Conservation (phyloP, 2,797 vertebrate genomes). For the Danio albolineatus region DNA sequence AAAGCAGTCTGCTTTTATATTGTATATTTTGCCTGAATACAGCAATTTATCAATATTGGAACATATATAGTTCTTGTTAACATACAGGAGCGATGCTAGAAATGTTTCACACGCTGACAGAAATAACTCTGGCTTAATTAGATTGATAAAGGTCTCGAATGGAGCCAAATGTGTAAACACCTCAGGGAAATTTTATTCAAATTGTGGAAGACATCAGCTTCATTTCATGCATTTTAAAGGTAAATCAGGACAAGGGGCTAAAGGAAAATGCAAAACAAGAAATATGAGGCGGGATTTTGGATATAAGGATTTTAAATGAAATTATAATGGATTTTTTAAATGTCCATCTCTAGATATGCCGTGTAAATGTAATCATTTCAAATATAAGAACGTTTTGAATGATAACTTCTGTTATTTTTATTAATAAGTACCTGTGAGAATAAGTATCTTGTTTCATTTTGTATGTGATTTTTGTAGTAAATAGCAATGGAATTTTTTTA, state of each 20-base stretch:
- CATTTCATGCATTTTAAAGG: background rate
- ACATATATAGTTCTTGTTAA: background rate
- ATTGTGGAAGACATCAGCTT: background rate
- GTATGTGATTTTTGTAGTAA: too few species aligned
- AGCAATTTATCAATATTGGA: too few species aligned
- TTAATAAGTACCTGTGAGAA: too few species aligned
- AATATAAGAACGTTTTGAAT: too few species aligned
- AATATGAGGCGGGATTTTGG: background rate
- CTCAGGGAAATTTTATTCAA: background rate
- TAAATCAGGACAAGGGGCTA: background rate
- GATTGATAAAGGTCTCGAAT: constrained; percentile 6
- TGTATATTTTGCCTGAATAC: too few species aligned
- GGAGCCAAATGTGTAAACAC: background rate
- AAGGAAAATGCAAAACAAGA: background rate
- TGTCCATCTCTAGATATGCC: too few species aligned
- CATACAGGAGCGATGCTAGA: background rate
- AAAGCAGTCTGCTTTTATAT: too few species aligned
- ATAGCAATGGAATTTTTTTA: too few species aligned
- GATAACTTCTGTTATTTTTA: too few species aligned
- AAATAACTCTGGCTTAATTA: background rate
- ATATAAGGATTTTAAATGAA: background rate
- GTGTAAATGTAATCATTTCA: background rate
- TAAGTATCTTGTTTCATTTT: too few species aligned
- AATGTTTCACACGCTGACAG: background rate
- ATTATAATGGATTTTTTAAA: background rate